These are phyloP conservation scores for Lichenostomus cassidix DNA, from an alignment of 2,113 vertebrate species.

Conservation along the genomic window DNA sequence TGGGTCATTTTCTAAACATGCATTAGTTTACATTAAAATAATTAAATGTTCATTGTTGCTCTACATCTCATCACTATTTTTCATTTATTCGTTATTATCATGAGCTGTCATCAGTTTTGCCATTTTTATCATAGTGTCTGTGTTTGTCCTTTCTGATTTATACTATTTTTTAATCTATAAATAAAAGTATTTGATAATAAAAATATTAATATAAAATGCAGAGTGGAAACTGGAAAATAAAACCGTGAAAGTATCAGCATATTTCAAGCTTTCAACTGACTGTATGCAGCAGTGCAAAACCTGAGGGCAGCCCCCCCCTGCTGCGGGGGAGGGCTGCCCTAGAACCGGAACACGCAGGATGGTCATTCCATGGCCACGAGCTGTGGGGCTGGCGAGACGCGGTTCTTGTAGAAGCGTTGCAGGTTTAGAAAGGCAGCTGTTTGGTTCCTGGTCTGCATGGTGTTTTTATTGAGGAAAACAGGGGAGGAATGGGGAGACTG, in stretches of 20 bases:
- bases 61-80: background rate
- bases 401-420: too few species aligned
- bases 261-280: background rate
- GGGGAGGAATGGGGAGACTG: too few species aligned
- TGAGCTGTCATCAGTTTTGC: background rate
- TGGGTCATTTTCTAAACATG: background rate
- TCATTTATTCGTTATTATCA: background rate
- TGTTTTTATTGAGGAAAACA: too few species aligned
- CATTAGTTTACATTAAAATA: background rate
- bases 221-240: background rate
- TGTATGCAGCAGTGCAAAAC: too few species aligned
- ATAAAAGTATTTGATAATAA: background rate
- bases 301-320: too few species aligned
- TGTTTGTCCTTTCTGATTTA: background rate
- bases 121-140: background rate
- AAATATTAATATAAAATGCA: background rate
- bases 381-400: too few species aligned
- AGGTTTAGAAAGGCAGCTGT: too few species aligned
- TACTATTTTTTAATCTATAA: background rate
- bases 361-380: too few species aligned
- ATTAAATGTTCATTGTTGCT: background rate
- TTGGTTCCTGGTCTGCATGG: too few species aligned
- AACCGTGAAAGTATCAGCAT: background rate
- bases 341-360: too few species aligned
- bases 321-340: too few species aligned